These are phyloP conservation scores for Lacerta viridis DNA, from an alignment of 2,797 vertebrate species.

Conservation along the genomic window DNA sequence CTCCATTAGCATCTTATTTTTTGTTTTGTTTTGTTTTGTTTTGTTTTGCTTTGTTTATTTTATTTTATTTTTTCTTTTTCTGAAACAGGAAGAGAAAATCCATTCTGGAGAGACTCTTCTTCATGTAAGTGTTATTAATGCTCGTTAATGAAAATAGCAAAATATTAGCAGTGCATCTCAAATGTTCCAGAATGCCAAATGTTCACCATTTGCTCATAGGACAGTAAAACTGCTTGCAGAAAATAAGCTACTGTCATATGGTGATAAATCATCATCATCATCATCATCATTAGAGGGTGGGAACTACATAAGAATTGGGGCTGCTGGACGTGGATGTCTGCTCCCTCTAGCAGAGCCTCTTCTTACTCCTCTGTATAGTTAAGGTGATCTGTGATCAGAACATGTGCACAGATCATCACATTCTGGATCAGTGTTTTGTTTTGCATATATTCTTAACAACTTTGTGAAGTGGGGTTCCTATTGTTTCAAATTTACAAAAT, in stretches of 20 bases:
- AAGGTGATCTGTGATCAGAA: neutral
- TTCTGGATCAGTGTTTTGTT: constrained; percentile 34
- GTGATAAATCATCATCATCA: constrained; percentile 48
- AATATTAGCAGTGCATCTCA: constrained; percentile 56
- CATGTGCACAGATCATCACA: neutral
- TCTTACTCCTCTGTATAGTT: neutral
- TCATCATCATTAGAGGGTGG: constrained; percentile 15
- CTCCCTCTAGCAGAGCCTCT: neutral
- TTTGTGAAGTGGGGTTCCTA: neutral
- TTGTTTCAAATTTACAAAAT: neutral
- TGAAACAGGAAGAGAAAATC: constrained; percentile 73
- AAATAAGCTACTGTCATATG: constrained; percentile 45
- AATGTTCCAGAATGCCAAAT: constrained; percentile 52
- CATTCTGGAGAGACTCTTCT: constrained; percentile 74
- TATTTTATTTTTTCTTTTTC: constrained; percentile 46
- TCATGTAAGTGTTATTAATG: constrained; percentile 79
- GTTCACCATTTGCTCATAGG: constrained; percentile 62
- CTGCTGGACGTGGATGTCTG: neutral
- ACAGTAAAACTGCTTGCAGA: constrained; percentile 57
- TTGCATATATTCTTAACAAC: constrained; percentile 10
- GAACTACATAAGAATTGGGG: constrained; percentile 33
- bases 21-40: constrained; percentile 44
- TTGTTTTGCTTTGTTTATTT: constrained; percentile 39
- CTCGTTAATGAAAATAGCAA: constrained; percentile 70
- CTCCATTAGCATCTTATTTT: constrained; percentile 46